Base-by-base conservation (phyloP, 1,140 invertebrate species). In the Tetramorium simillimum region DNA sequence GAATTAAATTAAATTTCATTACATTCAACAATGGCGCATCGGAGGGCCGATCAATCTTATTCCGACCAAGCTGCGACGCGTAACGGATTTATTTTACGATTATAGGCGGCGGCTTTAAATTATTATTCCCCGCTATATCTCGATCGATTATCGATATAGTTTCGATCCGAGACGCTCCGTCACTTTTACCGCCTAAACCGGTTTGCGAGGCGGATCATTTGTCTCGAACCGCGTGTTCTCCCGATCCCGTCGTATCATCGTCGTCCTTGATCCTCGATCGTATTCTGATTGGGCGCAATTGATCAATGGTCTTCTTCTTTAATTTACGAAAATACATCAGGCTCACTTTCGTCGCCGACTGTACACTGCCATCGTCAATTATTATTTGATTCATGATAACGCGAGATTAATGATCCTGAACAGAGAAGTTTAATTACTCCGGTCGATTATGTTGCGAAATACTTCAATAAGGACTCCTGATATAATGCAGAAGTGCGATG, bases 231-330 rank as follows among this genome's bases (percentile, higher is more conserved):
- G 81, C 69, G 88, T 88, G 85, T 86, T 87, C 63, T 46, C 10
- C 16, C 62, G 86, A 85, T 92, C 89, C 75, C 6, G 75, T 85
- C 72, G 21, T 84, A 33, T 89, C 90, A 75, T 86, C 84, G 70
- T 82, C 89, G 89, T 81, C 92, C 92, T 93, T 93, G 92, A 93
- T 93, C 91, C 90, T 51, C 86, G 87, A 92, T 92, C 91, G 86
- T 58, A 73, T 73, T 90, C 90, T 72, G 88, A 93, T 92, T 90
- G 91, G 80, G 40, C 40, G 75, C 91, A 86, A 93, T 91, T 89
- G 91, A 80, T 88, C 76, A 89, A 86, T 51, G 69, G 53, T 72
- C 84, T 73, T 78, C 75, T 86, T 90, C 88, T 86, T 90, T 82
- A 88, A 90, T 90, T 90, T 78, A 86, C 70, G 69, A 90, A 90